Base-by-base conservation (phyloP, 2,113 vertebrate genomes). In the Rhipidura dahli region DNA sequence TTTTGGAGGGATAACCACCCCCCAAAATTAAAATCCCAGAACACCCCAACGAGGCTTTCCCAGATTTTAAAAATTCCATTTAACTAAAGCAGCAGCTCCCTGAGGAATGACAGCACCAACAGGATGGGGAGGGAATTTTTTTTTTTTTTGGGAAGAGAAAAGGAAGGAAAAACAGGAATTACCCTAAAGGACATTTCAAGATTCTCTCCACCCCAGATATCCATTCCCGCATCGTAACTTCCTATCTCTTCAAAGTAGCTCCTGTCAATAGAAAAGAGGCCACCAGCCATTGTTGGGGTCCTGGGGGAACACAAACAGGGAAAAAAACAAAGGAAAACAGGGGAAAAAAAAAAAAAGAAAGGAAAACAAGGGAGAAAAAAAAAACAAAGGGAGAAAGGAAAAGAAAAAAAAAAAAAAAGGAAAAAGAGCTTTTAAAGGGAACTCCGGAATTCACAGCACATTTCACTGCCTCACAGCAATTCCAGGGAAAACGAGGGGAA, bases 141-240 rank as follows among this genome's bases (percentile, higher is more conserved):
- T 78, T 59, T 57, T 88, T 72, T 39, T 19, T 9, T 5, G 77
- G 54, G 37, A 20, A 95, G 63, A 93, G 95, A 96, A 97, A 97
- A 97, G 65, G 96, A 97, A 97, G 95, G 96, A 97, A 98, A 98
- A 98, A 97, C 16, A 31, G 73, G 78, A 98, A 98, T 99, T 98
- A 99, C 99, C 98, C 99, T 99, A 97, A 99, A 99, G 97, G 99
- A 99, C 99, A 99, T 99, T 98, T 99, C 99, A 97, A 99, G 98
- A 97, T 99, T 99, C 97, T 99, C 99, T 94, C 99, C 99, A 88
- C 99, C 99, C 99, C 99, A 99, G 97, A 99, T 99, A 98, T 99
- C 99, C 99, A 99, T 99, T 96, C 99, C 99, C 83, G 99, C 98
- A 98, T 99, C 99, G 87, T 99, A 99, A 95, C 98, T 99, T 98